phyloP scores from a whole-genome alignment of 2,797 vertebrate genomes.

The Macropus fuliginosus region DNA sequence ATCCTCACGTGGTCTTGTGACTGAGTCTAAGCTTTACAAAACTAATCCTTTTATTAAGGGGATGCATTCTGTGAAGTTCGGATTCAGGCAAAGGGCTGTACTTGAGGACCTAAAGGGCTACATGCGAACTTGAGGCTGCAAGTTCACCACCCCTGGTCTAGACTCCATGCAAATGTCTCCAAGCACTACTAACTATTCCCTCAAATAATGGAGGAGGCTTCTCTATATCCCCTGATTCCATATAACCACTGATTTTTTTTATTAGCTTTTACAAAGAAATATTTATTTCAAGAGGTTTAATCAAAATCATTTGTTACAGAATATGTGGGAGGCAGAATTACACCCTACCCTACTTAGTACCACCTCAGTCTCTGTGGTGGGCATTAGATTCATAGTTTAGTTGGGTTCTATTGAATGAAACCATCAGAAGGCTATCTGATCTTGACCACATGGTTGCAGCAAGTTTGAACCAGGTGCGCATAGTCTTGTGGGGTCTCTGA shows the following conservation, averaged over 20 bases:
- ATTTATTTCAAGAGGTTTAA: not conserved
- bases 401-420: not conserved
- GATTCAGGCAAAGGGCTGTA: too few species aligned
- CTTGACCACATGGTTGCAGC: too few species aligned
- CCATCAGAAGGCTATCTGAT: too few species aligned
- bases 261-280: not conserved
- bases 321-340: not conserved
- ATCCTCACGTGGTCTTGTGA: too few species aligned
- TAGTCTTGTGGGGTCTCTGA: not conserved
- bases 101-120: too few species aligned
- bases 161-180: not conserved
- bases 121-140: too few species aligned
- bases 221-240: not conserved
- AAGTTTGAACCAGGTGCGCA: not conserved
- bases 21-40: too few species aligned
- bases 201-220: not conserved
- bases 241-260: not conserved
- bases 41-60: too few species aligned
- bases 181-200: not conserved
- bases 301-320: not conserved
- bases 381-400: not conserved
- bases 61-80: too few species aligned
- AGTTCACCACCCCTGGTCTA: not conserved
- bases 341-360: not conserved
- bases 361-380: not conserved